Evolutionary conservation across 2,888 invertebrate species (phyloP), one percentile per base, ranked within the genome.

Genomic region (Drosophila paranaensis): DNA sequence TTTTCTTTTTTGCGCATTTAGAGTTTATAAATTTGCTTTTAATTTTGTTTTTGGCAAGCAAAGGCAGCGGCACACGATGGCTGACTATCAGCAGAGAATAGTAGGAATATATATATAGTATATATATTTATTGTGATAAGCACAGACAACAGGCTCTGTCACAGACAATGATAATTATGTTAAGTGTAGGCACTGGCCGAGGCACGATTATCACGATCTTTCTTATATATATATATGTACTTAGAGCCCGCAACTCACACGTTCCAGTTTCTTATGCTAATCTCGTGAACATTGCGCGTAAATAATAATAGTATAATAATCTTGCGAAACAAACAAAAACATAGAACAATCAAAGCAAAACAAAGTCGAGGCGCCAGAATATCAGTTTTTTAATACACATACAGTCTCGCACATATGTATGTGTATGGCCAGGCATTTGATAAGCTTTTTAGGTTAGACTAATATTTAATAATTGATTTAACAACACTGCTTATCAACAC

Each of bases 361-460:
- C 53, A 62, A 74, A 48, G 66, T 61, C 74, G 37, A 61, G 82
- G 83, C 83, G 83, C 85, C 83, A 33, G 50, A 46, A 33, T 39
- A 58, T 60, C 51, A 68, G 57, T 71, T 66, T 83, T 84, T 81
- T 51, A 50, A 51, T 45, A 40, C 46, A 58, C 33, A 39, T 37
- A 51, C 40, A 50, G 3, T n/a, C 51, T 37, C 5, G 9, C 30
- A 11, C 20, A 20, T 1, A 20, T 16, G 2, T 10, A 42, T 37
- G 20, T 14, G 39, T 10, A 45, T 39, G 27, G 46, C 25, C 6
- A 40, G n/a, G 25, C 27, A 54, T 10, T 54, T 69, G 85, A 76
- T 81, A 81, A 78, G 30, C 40, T 70, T 84, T 87, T 77, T 82
- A 74, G 83, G 88, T 82, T 83, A 87, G 42, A 46, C 72, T 53